Base-by-base conservation (phyloP, 2,113 vertebrate species). In the Psilopsiagon aymara region DNA sequence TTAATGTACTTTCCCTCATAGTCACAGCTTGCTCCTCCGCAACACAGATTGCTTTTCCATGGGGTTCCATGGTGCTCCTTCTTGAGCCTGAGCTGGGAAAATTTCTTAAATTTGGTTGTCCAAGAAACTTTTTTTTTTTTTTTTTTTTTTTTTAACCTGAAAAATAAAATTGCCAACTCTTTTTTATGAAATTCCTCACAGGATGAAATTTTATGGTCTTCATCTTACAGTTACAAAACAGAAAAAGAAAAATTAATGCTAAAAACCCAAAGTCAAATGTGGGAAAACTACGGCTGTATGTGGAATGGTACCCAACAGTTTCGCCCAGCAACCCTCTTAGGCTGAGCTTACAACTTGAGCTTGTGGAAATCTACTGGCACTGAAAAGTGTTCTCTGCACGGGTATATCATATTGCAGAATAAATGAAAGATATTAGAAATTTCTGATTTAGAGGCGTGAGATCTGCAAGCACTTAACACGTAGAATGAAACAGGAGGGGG, bases 401-500 rank as follows among this genome's bases (percentile, higher is more conserved):
- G 37, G 25, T 41, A 19, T 13, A 29, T 17, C 43, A 17, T 21
- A 8, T 6, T 21, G 21, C 8, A 57, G 62, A 53, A 70, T 53
- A 70, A 59, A 37, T 7, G 44, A 60, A 80, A 86, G 53, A 10
- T 6, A 10, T 37, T 11, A 46, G 60, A 60, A 60, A 47, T 44
- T 7, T 44, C 28, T 13, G n/a, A 27, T 21, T n/a, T 28, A 6
- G 39, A 41, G 35, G 23, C 5, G 11, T 0, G 24, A 83, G 51
- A 23, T 21, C 9, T 17, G 82, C 33, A 41, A 33, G 43, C 29
- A 14, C 77, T 75, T 31, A 2, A 2, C 20, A n/a, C 1, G 69
- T 1, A 5, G 49, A 21, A 60, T 14, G 73, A 23, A 86, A 86
- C 95, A 39, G 94, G 69, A 96, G 94, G 86, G 95, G 96, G 96